Evolutionary conservation across 2,888 invertebrate genomes (phyloP).

Genomic region (Hymenopus coronatus): DNA sequence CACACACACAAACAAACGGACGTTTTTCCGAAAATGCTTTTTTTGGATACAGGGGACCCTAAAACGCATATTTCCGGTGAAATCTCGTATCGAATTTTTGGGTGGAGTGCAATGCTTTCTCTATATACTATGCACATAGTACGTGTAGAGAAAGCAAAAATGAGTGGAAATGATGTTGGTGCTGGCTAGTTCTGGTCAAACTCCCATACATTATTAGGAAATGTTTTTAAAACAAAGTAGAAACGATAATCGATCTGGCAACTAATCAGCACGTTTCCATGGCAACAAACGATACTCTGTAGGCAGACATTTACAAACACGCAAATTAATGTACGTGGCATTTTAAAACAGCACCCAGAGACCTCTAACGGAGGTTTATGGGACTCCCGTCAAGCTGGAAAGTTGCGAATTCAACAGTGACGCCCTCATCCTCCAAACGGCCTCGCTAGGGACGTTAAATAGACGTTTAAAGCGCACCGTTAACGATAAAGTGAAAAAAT

Average conservation of each 20-base stretch:
- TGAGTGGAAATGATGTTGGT: no score
- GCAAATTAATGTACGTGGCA: background rate
- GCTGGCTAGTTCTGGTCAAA: no score
- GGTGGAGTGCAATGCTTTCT: no score
- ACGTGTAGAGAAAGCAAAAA: no score
- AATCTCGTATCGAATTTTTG: no score
- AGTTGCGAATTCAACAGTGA: background rate
- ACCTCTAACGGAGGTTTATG: background rate
- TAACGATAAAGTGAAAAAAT: background rate
- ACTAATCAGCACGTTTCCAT: background rate
- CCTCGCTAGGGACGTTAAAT: background rate
- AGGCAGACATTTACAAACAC: background rate
- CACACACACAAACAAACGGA: no score
- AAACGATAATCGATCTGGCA: background rate
- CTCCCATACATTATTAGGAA: background rate
- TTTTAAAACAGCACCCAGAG: background rate
- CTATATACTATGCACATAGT: no score
- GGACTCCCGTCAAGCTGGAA: background rate
- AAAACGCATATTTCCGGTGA: no score
- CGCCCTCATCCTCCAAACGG: background rate
- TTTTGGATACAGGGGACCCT: no score
- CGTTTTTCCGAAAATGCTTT: no score
- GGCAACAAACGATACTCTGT: background rate
- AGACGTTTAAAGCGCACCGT: background rate
- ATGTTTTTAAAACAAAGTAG: background rate